Evolutionary conservation across 2,797 vertebrate genomes (phyloP), one percentile per base, ranked within the genome.

Genomic region (Microctenopoma stevenorrisi): DNA sequence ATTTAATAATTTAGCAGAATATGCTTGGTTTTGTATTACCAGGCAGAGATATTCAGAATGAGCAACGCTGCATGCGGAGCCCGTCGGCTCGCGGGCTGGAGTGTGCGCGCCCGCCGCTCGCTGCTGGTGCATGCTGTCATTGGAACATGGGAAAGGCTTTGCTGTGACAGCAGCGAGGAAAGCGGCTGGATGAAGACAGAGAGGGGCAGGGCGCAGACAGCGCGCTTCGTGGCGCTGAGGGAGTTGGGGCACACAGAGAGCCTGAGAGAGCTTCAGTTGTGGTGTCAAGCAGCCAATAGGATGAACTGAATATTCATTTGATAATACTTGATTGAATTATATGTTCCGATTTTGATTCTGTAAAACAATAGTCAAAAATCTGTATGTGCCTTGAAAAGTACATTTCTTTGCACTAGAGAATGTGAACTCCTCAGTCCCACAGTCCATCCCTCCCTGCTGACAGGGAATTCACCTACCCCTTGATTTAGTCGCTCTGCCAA

Each of bases 1-100:
- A 52, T 82, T 91, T 64, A 85, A 86, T 90, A 71, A 86, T 91
- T 89, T 30, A 76, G 59, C 61, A 76, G 54, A 81, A 83, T 82
- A 77, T 74, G 69, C 62, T 56, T 70, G 84, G 76, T 87, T 89
- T 91, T 85, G 78, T 79, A 83, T 89, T 89, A 87, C 84, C 77
- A 64, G 69, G 74, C 70, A 83, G 81, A 87, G 81, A 86, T 85
- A 62, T 82, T 84, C 48, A 66, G 77, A 77, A 75, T 64, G 72
- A 48, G 64, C 22, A 22, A 22, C 49, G 78, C 68, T 79, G 78
- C 78, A 74, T 78, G 72, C 67, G 65, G 61, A 72, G 55, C 40
- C 65, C 68, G 55, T 50, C 60, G 11, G 18, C 62, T 76, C 48
- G 38, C 67, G 63, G 59, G 43, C 33, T 38, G 47, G 40, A 35